Conservation (phyloP, 1,140 invertebrate genomes). For the Pseudobourletiella spinata region DNA sequence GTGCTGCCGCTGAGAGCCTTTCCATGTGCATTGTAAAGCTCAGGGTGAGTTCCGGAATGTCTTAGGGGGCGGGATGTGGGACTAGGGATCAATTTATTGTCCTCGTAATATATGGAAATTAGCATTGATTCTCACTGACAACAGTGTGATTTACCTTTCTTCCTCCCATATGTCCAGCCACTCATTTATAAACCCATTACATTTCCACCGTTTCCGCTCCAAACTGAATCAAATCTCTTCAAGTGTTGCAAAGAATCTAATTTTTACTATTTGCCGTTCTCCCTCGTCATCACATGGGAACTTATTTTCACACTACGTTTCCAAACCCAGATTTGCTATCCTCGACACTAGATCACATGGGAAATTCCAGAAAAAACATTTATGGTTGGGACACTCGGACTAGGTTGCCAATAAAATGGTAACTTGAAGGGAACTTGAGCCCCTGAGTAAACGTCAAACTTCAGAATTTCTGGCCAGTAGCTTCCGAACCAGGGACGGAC, state of each 20-base stretch:
- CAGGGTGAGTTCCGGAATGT: too few species aligned
- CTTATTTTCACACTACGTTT: neutral
- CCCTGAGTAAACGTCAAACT: too few species aligned
- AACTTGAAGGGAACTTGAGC: too few species aligned
- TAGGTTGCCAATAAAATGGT: too few species aligned
- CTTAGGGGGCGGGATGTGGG: neutral
- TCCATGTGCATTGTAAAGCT: neutral
- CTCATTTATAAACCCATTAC: neutral
- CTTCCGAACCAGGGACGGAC: too few species aligned
- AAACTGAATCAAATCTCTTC: neutral
- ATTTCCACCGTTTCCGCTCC: neutral
- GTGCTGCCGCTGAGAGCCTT: neutral
- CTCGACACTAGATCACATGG: neutral
- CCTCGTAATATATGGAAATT: conserved; percentile 19
- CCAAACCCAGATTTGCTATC: neutral
- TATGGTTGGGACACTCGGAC: too few species aligned
- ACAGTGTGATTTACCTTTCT: neutral
- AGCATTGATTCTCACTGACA: conserved; percentile 19
- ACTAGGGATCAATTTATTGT: conserved; percentile 12
- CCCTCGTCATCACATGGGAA: neutral
- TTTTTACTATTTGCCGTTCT: neutral
- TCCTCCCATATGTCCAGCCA: neutral
- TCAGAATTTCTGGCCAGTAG: too few species aligned
- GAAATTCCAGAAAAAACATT: neutral
- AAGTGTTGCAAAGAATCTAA: neutral